Evolutionary conservation across 2,113 vertebrate genomes (phyloP), one percentile per base, ranked within the genome.

Genomic region (Ciconia maguari): DNA sequence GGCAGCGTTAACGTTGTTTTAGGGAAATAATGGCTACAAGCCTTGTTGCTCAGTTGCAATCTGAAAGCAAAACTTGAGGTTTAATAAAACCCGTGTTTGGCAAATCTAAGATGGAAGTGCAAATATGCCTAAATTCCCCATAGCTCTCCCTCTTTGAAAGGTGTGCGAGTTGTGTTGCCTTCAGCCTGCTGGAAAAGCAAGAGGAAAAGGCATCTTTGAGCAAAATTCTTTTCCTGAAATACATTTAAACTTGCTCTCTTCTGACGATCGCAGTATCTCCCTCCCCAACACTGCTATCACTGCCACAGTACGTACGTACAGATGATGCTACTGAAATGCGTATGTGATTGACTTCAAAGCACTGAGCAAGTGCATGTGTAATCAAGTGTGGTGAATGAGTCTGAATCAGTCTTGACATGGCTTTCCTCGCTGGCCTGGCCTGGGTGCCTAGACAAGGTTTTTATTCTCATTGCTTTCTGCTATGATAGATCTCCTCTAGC

Each of bases 121-220:
- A 64, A 29, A 78, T 58, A 27, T 87, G 52, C 42, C 26, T 26
- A 6, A 84, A 57, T 54, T 87, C 48, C 41, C 52, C 44, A 1
- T 7, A n/a, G 66, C 11, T 76, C 36, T 44, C 15, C 14, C 3
- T 12, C 30, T 79, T 34, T 55, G 61, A 57, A 61, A 69, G 30
- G 24, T 30, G 21, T 18, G 22, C 1, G 6, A 38, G n/a, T 51
- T 0, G 0, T 14, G 25, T 10, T 44, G 42, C n/a, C 51, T 74
- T 68, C 83, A 77, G 54, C 60, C 72, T 68, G 32, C 51, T 74
- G 81, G 46, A 57, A 93, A n/a, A 85, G 38, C 42, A 36, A 22
- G 26, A 16, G 24, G 2, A 26, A 93, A 69, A 92, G 42, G 26
- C 72, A 84, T 29, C 72, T 51, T 65, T 36, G 72, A 92, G 65